Base-by-base conservation (phyloP, 1,140 invertebrate genomes). In the Lysiphlebus fabarum region DNA sequence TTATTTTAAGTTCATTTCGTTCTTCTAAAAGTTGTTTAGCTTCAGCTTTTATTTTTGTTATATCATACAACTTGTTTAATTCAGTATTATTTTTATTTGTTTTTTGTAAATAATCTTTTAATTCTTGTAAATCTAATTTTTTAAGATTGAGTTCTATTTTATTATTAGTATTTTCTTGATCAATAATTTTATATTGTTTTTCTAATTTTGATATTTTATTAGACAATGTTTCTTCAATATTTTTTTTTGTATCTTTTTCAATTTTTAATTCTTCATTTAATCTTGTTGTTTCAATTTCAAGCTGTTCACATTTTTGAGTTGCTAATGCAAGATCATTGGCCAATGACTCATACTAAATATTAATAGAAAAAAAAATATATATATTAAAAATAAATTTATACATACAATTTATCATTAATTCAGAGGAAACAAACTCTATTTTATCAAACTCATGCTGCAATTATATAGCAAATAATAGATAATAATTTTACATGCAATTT, bases 281-380 rank as follows among this genome's bases (percentile, higher is more conserved):
- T 51, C 45, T 59, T 10, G 53, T 58, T 5, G 75, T 50, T 65
- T 76, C 69, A n/a, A 69, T 50, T 49, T 77, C 69, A 12, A 72
- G 17, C 56, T 76, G 64, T 14, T 74, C 68, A 11, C 65, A 67
- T 53, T 73, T 78, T 41, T 72, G 69, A 2, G 65, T 67, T 33
- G 56, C 51, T 48, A 62, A 53, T 11, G 12, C 44, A 11, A 78
- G 58, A 56, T 77, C 72, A 34, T 56, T 7, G 10, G 65, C 67
- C 47, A 81, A 59, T 33, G 67, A 67, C 56, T 81, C 77, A 55
- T 77, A 76, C 79, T 82, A 49, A 72, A 70, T 58, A 56, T 48
- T 59, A 63, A 43, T 11, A 48, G 0, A 57, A 37, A n/a, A 41
- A 45, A 10, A 44, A 12, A 33, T n/a, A n/a, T n/a, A n/a, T n/a